A percentile compares a stretch with the other conserved stretches of the same genome.
These are phyloP conservation scores for Agrochola litura DNA, from an alignment of 2,888 invertebrate species.

Conservation along the genomic window DNA sequence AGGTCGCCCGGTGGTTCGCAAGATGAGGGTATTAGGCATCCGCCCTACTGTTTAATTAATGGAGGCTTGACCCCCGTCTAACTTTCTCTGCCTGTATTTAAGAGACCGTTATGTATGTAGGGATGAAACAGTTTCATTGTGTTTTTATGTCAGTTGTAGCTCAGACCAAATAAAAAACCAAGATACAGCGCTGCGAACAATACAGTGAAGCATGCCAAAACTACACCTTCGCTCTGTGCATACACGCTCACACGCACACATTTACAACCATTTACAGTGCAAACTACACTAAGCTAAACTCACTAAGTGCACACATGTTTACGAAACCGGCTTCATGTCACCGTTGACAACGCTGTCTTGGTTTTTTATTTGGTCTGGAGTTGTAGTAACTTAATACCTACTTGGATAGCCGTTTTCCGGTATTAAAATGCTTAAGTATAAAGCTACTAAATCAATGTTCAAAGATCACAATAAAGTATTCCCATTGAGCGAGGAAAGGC, in stretches of 20 bases:
- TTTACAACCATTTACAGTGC: too few species aligned
- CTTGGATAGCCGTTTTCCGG: too few species aligned
- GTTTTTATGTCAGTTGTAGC: slow-evolving; percentile 50
- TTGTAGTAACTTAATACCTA: slow-evolving; percentile 9
- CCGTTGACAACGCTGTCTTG: too few species aligned
- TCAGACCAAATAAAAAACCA: too few species aligned
- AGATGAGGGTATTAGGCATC: slow-evolving; percentile 70
- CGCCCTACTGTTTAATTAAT: slow-evolving; percentile 82
- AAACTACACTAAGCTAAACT: too few species aligned
- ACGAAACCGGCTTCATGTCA: too few species aligned
- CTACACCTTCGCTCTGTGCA: too few species aligned
- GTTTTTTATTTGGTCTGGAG: too few species aligned
- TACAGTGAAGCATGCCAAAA: too few species aligned
- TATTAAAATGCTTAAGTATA: background rate
- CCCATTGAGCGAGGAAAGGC: background rate
- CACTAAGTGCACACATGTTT: too few species aligned
- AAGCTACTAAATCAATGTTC: background rate
- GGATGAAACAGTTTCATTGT: slow-evolving; percentile 61
- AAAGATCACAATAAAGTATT: slow-evolving; percentile 3
- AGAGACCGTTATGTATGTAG: slow-evolving; percentile 58
- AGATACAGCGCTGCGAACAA: too few species aligned
- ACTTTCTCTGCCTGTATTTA: slow-evolving; percentile 73
- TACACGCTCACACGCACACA: too few species aligned
- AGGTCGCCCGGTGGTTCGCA: slow-evolving; percentile 68
- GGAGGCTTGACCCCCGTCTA: slow-evolving; percentile 80